Conservation (phyloP, 2,113 vertebrate genomes). For the Actenoides lindsayi region DNA sequence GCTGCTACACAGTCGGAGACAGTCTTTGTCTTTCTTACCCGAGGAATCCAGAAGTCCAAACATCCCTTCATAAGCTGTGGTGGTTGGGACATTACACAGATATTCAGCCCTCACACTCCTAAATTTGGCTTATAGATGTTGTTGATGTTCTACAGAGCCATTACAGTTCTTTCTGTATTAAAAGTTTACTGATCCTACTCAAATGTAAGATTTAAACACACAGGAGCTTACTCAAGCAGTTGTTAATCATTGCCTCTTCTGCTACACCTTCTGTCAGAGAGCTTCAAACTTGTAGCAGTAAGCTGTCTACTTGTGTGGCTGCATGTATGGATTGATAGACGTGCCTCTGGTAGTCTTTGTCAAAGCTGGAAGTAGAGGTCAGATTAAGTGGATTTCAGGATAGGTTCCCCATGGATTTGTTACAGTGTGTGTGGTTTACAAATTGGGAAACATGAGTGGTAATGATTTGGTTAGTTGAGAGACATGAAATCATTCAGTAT, state of each 20-base stretch:
- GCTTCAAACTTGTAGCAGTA: background rate
- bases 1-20: background rate
- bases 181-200: background rate
- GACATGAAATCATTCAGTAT: background rate
- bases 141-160: background rate
- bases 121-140: background rate
- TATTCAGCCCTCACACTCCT: background rate
- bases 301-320: background rate
- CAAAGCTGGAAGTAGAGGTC: background rate
- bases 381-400: background rate
- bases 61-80: background rate
- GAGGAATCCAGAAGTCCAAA: background rate
- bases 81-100: background rate
- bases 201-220: background rate
- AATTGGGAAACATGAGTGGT: background rate
- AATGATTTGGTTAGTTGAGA: background rate
- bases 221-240: background rate
- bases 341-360: background rate
- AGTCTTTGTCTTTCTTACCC: background rate
- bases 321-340: accelerated
- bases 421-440: background rate
- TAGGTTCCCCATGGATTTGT: accelerated
- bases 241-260: background rate
- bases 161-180: background rate
- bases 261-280: background rate